Conservation (phyloP, 2,888 invertebrate genomes). For the Pristionchus entomophagus region DNA sequence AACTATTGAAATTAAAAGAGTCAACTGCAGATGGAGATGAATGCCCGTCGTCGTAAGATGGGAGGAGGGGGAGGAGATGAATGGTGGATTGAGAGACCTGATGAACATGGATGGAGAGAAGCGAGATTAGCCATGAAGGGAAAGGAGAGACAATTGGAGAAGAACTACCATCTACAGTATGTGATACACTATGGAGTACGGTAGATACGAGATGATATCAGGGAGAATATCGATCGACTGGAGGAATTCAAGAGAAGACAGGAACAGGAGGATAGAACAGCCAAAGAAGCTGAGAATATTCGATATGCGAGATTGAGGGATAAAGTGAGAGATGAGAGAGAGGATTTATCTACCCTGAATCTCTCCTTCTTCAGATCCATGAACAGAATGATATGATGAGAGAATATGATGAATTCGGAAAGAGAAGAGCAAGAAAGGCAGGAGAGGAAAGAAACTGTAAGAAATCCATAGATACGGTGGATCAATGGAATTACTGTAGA, state of each 20-base stretch:
- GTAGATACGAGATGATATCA: constrained; percentile 45
- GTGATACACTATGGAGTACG: background rate
- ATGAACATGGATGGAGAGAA: constrained; percentile 66
- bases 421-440: constrained; percentile 11
- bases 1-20: background rate
- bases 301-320: constrained; percentile 44
- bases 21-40: constrained; percentile 34
- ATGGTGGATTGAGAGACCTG: constrained; percentile 65
- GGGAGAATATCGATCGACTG: constrained; percentile 61
- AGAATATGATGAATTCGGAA: constrained; percentile 28
- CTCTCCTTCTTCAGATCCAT: background rate
- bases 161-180: constrained; percentile 60
- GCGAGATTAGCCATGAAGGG: constrained; percentile 55
- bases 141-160: constrained; percentile 61
- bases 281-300: constrained; percentile 52
- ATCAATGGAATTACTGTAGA: background rate
- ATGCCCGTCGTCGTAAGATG: background rate
- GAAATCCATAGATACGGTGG: background rate
- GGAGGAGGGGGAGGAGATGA: constrained; percentile 6
- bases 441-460: constrained; percentile 21
- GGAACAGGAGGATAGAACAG: constrained; percentile 57
- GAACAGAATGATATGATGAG: constrained; percentile 11
- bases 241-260: constrained; percentile 66
- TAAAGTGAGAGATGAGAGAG: constrained; percentile 18
- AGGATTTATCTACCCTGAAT: no score